phyloP scores from a whole-genome alignment of 2,113 vertebrate genomes.

The Oxygymnocypris stewartii region DNA sequence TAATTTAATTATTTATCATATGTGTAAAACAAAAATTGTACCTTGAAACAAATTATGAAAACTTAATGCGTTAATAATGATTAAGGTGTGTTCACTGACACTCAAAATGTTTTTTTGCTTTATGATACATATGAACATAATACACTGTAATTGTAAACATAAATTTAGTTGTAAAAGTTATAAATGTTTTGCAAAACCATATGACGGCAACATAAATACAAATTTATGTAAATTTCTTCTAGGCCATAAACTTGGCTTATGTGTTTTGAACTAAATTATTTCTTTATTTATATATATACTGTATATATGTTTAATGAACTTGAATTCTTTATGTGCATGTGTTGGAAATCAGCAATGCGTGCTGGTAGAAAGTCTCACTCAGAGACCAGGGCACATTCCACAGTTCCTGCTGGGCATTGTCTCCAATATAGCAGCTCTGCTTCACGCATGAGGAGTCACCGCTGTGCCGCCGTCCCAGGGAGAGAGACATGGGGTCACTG shows the following conservation, averaged over 20 bases:
- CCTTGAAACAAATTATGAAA: no score
- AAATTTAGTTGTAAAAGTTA: neutral
- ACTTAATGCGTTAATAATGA: no score
- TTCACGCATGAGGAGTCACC: conserved; percentile 37
- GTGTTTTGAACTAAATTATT: neutral
- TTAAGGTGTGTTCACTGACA: no score
- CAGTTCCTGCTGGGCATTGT: conserved; percentile 50
- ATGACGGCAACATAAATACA: neutral
- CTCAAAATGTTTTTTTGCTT: no score
- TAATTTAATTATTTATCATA: neutral
- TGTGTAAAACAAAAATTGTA: neutral
- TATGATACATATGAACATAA: neutral
- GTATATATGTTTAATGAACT: neutral
- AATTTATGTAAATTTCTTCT: neutral
- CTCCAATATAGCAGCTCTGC: conserved; percentile 27
- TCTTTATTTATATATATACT: neutral
- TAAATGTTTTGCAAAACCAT: neutral
- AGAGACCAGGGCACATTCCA: conserved; percentile 45
- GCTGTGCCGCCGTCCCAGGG: neutral
- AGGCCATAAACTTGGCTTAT: neutral
- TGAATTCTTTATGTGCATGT: neutral
- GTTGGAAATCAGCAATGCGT: neutral
- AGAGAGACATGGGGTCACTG: conserved; percentile 25
- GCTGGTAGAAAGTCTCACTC: conserved; percentile 5
- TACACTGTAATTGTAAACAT: neutral